Base-by-base conservation (phyloP, 2,113 vertebrate genomes). In the Chloroceryle aenea region DNA sequence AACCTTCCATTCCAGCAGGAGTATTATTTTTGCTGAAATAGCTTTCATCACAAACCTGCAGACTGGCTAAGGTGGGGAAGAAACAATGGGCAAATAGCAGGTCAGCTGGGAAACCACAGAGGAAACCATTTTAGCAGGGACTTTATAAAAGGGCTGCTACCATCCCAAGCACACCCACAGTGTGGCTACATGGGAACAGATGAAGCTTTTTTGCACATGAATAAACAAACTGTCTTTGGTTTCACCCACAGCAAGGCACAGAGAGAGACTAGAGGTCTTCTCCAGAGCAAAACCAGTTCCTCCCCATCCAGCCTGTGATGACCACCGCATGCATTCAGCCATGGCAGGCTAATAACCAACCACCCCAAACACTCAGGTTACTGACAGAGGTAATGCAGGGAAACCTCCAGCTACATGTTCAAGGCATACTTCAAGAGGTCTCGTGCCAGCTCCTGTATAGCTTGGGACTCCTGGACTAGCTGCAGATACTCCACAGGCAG, bases 401-500 rank as follows among this genome's bases (percentile, higher is more conserved):
- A 66, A 58, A 79, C 4, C 11, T 53, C 29, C 56, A 72, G 25
- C 43, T 48, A 12, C 0, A 5, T 58, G 17, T 36, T 61, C 77
- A 52, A 79, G 30, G 36, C 14, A 25, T 9, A 22, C 42, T 45
- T 45, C 22, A 53, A 17, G 26, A 94, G n/a, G 36, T 73, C 38
- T 27, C 36, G 5, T 15, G 20, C 7, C 62, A 82, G 50, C 15
- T 80, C 29, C 72, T 55, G 40, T 6, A 45, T 0, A 78, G 47
- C 38, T 27, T 50, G 38, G 29, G n/a, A 34, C 42, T 53, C 22
- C 45, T 19, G 11, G 45, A 45, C 40, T 32, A 10, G 1, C 25
- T 36, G 25, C 11, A 78, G 14, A 21, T 19, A 15, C 45, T 53
- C 36, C 43, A 45, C 0, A 0, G 6, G 3, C 30, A 69, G 16